Evolutionary conservation across 2,797 vertebrate species (phyloP).

Genomic region (Mastacembelus armatus): DNA sequence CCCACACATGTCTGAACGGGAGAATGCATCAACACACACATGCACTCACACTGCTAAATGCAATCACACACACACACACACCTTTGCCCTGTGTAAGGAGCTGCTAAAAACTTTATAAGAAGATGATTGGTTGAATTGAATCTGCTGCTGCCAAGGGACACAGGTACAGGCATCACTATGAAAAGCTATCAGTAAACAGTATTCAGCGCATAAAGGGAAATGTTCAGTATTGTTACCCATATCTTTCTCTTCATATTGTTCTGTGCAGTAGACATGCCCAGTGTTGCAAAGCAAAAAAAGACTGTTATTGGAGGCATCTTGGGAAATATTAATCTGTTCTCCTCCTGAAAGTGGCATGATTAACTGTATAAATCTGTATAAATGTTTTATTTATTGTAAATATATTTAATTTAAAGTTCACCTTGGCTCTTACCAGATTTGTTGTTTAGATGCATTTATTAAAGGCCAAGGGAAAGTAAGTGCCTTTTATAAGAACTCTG

Average conservation of each 20-base stretch:
- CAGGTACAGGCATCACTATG: constrained; percentile 55
- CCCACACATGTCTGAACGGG: constrained; percentile 90
- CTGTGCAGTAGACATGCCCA: constrained; percentile 66
- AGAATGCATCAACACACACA: not conserved
- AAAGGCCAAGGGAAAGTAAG: constrained; percentile 76
- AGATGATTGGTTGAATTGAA: constrained; percentile 53
- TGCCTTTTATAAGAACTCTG: constrained; percentile 79
- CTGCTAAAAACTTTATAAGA: constrained; percentile 72
- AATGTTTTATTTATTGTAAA: constrained; percentile 86
- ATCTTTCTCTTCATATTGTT: constrained; percentile 67
- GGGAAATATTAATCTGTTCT: constrained; percentile 59
- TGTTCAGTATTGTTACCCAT: constrained; percentile 74
- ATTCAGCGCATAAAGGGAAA: constrained; percentile 76
- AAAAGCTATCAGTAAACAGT: constrained; percentile 70
- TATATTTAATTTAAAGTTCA: constrained; percentile 87
- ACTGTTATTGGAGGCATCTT: constrained; percentile 51
- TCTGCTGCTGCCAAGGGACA: constrained; percentile 70
- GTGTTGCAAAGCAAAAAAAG: constrained; percentile 60
- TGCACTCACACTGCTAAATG: not conserved
- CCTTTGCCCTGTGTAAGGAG: constrained; percentile 65
- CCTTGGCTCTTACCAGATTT: constrained; percentile 67
- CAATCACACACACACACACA: constrained; percentile 16
- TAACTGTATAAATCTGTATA: constrained; percentile 80
- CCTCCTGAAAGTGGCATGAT: constrained; percentile 63
- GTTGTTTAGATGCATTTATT: constrained; percentile 75